Evolutionary conservation across 2,797 vertebrate genomes (phyloP).

Genomic region (Pterois miles): DNA sequence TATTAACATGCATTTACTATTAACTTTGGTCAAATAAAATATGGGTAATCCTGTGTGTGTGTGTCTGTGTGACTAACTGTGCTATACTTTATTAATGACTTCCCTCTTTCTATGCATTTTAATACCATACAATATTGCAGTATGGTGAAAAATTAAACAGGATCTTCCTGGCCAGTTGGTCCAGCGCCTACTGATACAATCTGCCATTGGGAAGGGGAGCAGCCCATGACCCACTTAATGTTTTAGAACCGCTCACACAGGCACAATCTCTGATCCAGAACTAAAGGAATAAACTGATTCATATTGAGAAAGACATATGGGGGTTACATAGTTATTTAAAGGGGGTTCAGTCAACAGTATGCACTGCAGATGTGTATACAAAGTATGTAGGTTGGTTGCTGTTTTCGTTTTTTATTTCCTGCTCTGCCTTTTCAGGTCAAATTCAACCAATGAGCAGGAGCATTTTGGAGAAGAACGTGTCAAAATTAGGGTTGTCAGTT

Average conservation of each 20-base stretch:
- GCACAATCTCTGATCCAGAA: slow-evolving; percentile 11
- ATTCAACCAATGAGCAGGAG: neutral
- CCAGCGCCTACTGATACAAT: slow-evolving; percentile 68
- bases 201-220: slow-evolving; percentile 68
- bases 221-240: slow-evolving; percentile 69
- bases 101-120: slow-evolving; percentile 71
- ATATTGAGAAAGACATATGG: neutral
- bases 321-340: neutral
- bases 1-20: slow-evolving; percentile 61
- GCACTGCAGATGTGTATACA: neutral
- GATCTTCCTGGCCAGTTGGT: slow-evolving; percentile 65
- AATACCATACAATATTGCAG: slow-evolving; percentile 57
- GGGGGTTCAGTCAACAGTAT: neutral
- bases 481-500: too few relatives aligned
- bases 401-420: neutral
- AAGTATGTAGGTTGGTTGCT: neutral
- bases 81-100: slow-evolving; percentile 70
- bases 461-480: neutral
- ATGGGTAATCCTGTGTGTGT: neutral
- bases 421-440: neutral
- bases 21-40: slow-evolving; percentile 18
- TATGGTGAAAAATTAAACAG: slow-evolving; percentile 68
- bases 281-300: neutral
- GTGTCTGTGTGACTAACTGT: slow-evolving; percentile 46
- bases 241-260: slow-evolving; percentile 38